Evolutionary conservation across 2,113 vertebrate species (phyloP), one percentile per base, ranked within the genome.

Genomic region (Microtus oregoni): DNA sequence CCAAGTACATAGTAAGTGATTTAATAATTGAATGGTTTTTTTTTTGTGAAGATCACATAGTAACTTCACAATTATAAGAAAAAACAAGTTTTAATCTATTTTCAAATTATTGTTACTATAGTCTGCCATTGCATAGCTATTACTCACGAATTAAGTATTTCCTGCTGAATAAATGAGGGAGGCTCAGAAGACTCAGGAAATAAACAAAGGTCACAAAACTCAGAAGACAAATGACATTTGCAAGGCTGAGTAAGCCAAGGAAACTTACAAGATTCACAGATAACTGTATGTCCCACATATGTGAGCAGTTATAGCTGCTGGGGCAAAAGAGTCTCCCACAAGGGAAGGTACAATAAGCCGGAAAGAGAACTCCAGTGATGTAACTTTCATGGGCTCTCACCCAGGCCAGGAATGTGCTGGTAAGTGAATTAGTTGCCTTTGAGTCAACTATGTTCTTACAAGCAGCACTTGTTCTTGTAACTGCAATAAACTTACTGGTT

Each of bases 31-130:
- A 19, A 63, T 81, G 5, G 30, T 47, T 52, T 44, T 81, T 52
- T 44, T 81, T 19, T 30, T 47, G 63, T 19, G 13, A 94, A 89
- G 85, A 14, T 7, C 73, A 52, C 24, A 61, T 35, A 63, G 8
- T 77, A 77, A 38, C 81, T 86, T 83, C 52, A n/a, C 13, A 83
- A 75, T 85, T 90, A n/a, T 63, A 68, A 89, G 52, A 38, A 70
- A 83, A 38, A 86, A 38, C 61, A 35, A 52, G 22, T 55, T 93
- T 92, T 91, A 82, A 91, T 63, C 72, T 92, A 20, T 86, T 70
- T 78, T 3, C 9, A 77, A 95, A 67, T 17, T 2, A 10, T 82
- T 12, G 44, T 96, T 94, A 52, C 38, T 20, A 79, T 73, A 75
- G 90, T 87, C 38, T 32, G 1, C 24, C 70, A 26, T 5, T 89